A percentile compares a stretch with the other conserved stretches of the same genome.
phyloP scores from a whole-genome alignment of 2,797 vertebrate genomes.

The Artibeus lituratus region DNA sequence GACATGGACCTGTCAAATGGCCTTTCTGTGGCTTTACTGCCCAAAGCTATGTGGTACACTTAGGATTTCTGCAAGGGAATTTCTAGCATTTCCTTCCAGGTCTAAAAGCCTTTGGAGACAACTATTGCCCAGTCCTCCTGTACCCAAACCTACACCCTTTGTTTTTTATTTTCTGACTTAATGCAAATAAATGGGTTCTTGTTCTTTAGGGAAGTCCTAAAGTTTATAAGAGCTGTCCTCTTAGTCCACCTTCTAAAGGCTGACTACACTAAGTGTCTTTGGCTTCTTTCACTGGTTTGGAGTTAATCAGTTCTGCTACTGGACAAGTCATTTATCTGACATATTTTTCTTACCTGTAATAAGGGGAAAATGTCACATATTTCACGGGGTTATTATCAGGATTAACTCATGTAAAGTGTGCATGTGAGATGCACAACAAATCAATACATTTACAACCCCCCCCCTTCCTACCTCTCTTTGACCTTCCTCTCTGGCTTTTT shows the following conservation, averaged over 20 bases:
- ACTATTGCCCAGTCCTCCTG: background rate
- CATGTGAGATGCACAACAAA: background rate
- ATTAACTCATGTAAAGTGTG: background rate
- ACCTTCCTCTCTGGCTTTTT: background rate
- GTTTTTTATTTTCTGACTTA: background rate
- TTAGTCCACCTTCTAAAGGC: background rate
- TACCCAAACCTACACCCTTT: background rate
- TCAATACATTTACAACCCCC: background rate
- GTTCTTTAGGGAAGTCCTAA: background rate
- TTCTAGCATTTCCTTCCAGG: background rate
- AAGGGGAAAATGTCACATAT: background rate
- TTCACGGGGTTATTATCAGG: background rate
- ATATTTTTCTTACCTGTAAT: background rate
- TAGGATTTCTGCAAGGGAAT: background rate
- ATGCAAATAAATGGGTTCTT: background rate
- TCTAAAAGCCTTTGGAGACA: background rate
- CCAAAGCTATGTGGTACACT: background rate
- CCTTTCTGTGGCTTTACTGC: background rate
- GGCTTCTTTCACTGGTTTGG: background rate
- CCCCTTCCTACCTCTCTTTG: background rate
- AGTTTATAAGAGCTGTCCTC: background rate
- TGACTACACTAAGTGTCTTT: background rate
- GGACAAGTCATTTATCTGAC: background rate
- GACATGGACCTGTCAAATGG: background rate
- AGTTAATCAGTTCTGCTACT: background rate